Percentiles rank a stretch among this genome's conserved stretches.
Evolutionary conservation across 2,113 vertebrate species (phyloP).

Genomic region (Gadus macrocephalus): DNA sequence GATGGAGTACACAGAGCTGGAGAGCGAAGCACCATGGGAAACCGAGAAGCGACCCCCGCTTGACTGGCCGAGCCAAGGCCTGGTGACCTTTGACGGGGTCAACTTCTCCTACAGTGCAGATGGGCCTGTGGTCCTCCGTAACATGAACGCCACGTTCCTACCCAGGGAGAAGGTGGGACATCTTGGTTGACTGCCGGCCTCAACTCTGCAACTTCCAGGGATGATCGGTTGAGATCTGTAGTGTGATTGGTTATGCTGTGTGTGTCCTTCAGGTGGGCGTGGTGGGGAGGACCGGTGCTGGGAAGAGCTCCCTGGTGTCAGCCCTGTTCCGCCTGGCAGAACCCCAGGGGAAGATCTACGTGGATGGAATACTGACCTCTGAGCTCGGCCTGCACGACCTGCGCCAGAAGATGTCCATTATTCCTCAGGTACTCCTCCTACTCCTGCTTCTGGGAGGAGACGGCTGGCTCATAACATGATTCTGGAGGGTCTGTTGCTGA

Average conservation of each 20-base stretch:
- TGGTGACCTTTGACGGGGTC: conserved; percentile 86
- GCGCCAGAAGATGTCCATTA: conserved; percentile 89
- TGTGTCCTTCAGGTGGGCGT: conserved; percentile 68
- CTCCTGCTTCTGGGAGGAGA: conserved; percentile 70
- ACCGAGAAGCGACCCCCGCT: conserved; percentile 74
- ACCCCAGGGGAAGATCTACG: too few relatives aligned
- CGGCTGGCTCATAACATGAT: conserved; percentile 56
- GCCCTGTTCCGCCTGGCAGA: too few relatives aligned
- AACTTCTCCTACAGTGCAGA: conserved; percentile 85
- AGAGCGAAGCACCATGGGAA: conserved; percentile 91
- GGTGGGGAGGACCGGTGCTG: too few relatives aligned
- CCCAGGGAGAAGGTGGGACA: conserved; percentile 83
- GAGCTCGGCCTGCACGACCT: too few relatives aligned
- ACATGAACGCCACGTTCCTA: conserved; percentile 81
- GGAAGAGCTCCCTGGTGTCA: too few relatives aligned
- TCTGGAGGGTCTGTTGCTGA: too few relatives aligned
- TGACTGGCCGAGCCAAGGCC: conserved; percentile 83
- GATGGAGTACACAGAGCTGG: conserved; percentile 88
- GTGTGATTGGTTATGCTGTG: conserved; percentile 1
- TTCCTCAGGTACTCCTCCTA: conserved; percentile 83
- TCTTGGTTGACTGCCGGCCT: too few relatives aligned
- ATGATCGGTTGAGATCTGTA: too few relatives aligned
- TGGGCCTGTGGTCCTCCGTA: conserved; percentile 82
- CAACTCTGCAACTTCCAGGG: too few relatives aligned
- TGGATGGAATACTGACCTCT: too few relatives aligned